These are phyloP conservation scores for Leptinotarsa haldemani DNA, from an alignment of 2,888 invertebrate species.

Conservation along the genomic window DNA sequence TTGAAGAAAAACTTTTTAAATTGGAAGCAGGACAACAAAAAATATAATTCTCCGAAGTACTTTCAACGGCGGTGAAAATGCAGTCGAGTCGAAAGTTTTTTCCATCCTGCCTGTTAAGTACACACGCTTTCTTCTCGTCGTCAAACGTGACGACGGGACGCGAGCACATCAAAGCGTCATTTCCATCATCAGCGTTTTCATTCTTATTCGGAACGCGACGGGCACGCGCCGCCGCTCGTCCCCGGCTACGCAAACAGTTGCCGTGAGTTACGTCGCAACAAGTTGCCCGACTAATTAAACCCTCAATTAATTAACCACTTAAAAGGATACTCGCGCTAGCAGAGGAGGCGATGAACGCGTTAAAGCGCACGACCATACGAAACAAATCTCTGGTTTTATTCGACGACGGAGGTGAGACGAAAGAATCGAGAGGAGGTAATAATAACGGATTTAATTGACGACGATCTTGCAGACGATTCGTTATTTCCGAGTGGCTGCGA, in stretches of 20 bases:
- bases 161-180: constrained; percentile 11
- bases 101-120: neutral
- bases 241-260: constrained; percentile 15
- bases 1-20: no score
- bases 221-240: constrained; percentile 4
- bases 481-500: neutral
- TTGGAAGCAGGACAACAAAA: no score
- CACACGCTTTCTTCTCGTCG: neutral
- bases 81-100: no score
- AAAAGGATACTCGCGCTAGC: constrained; percentile 34
- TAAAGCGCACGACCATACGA: constrained; percentile 23
- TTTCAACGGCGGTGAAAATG: no score
- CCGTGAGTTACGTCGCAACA: constrained; percentile 41
- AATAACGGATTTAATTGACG: neutral
- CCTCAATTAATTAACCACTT: constrained; percentile 48
- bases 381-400: constrained; percentile 12
- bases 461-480: neutral
- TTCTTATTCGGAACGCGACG: constrained; percentile 18
- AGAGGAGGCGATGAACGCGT: constrained; percentile 27
- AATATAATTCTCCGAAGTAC: no score
- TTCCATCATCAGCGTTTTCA: constrained; percentile 2
- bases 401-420: neutral
- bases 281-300: constrained; percentile 48
- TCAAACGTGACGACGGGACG: neutral
- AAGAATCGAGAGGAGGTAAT: constrained; percentile 3